Evolutionary conservation across 2,888 invertebrate genomes (phyloP).

Genomic region (Iphiclides podalirius): DNA sequence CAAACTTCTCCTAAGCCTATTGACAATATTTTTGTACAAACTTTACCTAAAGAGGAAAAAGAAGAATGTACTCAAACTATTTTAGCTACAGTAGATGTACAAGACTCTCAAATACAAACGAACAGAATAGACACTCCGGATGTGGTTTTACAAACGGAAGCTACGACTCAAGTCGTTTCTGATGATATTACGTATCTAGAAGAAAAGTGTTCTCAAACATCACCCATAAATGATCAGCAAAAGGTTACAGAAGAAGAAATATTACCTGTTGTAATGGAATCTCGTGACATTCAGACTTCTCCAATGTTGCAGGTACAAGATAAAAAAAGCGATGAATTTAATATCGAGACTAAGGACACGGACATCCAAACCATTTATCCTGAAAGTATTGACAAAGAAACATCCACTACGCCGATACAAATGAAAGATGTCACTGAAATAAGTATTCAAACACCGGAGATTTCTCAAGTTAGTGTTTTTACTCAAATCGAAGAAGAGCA

Average conservation of each 20-base stretch:
- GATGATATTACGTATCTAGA: slow-evolving; percentile 56
- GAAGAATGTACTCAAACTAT: slow-evolving; percentile 65
- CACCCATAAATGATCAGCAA: slow-evolving; percentile 37
- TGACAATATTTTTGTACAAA: slow-evolving; percentile 81
- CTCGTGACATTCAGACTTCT: slow-evolving; percentile 79
- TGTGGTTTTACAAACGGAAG: slow-evolving; percentile 65
- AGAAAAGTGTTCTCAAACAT: slow-evolving; percentile 76
- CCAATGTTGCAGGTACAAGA: slow-evolving; percentile 56
- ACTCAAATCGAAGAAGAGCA: slow-evolving; percentile 67
- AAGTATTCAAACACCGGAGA: slow-evolving; percentile 62
- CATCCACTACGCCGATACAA: slow-evolving; percentile 58
- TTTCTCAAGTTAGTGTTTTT: slow-evolving; percentile 53
- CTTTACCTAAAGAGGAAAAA: slow-evolving; percentile 74
- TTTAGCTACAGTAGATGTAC: slow-evolving; percentile 59
- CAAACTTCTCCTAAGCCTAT: slow-evolving; percentile 78
- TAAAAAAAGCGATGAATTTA: slow-evolving; percentile 63
- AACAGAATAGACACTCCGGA: slow-evolving; percentile 60
- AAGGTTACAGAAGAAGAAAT: slow-evolving; percentile 36
- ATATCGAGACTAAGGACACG: slow-evolving; percentile 59
- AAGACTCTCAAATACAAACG: slow-evolving; percentile 66
- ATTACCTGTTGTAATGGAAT: slow-evolving; percentile 44
- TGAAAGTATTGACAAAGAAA: slow-evolving; percentile 58
- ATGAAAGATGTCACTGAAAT: slow-evolving; percentile 52
- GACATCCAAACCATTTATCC: slow-evolving; percentile 58
- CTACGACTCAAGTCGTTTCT: slow-evolving; percentile 76